Evolutionary conservation across 2,113 vertebrate species (phyloP), one percentile per base, ranked within the genome.

Genomic region (Tyrannus savana): DNA sequence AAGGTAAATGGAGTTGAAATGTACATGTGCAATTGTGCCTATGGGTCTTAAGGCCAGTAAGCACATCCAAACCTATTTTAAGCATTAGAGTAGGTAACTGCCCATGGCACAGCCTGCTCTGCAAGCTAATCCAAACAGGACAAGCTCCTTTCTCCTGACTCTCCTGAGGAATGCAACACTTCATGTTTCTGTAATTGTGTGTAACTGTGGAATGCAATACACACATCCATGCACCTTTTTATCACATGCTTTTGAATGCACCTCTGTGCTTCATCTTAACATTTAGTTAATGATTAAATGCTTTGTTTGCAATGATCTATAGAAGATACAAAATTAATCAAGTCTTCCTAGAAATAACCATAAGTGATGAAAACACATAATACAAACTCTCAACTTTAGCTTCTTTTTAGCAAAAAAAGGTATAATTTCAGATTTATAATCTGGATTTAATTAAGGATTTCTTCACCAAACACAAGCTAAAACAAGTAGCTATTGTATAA

Each of bases 151-250:
- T 39, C 27, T 24, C 58, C 10, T n/a, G 47, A 33, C 28, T 64
- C 10, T 42, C 31, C 11, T 1, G 1, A 49, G 41, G 31, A 64
- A 84, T 10, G 9, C 39, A 73, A 14, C 6, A 30, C 7, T 41
- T 59, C 2, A 5, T 23, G 46, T 52, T 87, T 84, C 49, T 64
- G 3, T 64, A 47, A n/a, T 22, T 55, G 9, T 21, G 5, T 24
- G 5, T 13, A 49, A 69, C 19, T 46, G 15, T 55, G 35, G 10
- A 19, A 12, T 73, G 13, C 17, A 55, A 19, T 19, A 50, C 10
- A 25, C 0, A 0, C 15, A 49, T 18, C 23, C n/a, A 41, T 42
- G 25, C 16, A 46, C 1, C 14, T 88, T 72, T 68, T 41, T 9
- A 52, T 64, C 5, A 23, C 2, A 2, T 49, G 19, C 19, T 84